Evolutionary conservation across 2,888 invertebrate species (phyloP), one percentile per base, ranked within the genome.

Genomic region (Mystacides longicornis): DNA sequence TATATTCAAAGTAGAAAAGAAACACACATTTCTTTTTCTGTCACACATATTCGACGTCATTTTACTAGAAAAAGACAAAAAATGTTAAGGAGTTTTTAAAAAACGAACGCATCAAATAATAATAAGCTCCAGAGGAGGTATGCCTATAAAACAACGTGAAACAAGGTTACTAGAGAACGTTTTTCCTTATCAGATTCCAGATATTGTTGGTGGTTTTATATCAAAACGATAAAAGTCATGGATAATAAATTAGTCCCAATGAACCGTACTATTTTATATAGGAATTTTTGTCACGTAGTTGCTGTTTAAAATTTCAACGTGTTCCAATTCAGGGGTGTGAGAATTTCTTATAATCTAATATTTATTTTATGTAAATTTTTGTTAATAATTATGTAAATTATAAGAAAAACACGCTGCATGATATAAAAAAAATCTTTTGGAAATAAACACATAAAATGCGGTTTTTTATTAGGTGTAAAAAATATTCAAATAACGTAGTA

Each of bases 131-230:
- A 14, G 37, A 37, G 37, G 37, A 7, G 37, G 37, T 37, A 37
- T 3, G 37, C 3, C 14, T 37, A 37, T 37, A 37, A 3, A 37
- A 37, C 37, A 37, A 37, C 37, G 14, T 37, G 14, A 14, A 7
- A 37, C 16, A 14, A 14, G 14, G 37, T 37, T 37, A 37, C n/a
- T 14, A 37, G 37, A 37, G 37, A 37, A 16, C 3, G 37, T 45
- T 45, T 21, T 45, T 21, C 20, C 20, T 45, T 45, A 45, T 45
- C 45, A 45, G 45, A 45, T 45, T 7, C 5, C 20, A 20, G 45
- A 45, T 45, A 45, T 45, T 45, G 45, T 45, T 45, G 45, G 45
- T 21, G 21, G 21, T 45, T 37, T 45, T 45, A 45, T 45, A 45
- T 45, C 45, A 21, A 19, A 21, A 21, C 18, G 45, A 45, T 45